These are phyloP conservation scores for Protomyctophum bolini DNA, from an alignment of 2,113 vertebrate genomes.

Conservation along the genomic window DNA sequence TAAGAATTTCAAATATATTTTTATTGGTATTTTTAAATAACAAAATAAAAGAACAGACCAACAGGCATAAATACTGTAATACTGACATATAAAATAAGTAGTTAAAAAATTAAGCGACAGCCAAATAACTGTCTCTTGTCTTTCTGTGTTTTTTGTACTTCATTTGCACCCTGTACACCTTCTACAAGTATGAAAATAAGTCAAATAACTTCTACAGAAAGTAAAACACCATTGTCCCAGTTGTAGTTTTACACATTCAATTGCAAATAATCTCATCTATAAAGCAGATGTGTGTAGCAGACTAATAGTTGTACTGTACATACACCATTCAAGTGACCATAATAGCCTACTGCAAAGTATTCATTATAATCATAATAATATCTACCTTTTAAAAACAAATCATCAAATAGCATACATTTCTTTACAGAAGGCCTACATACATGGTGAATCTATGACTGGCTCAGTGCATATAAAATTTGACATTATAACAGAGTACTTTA, in stretches of 20 bases:
- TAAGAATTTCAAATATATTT: slow-evolving; percentile 36
- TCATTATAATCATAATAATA: slow-evolving; percentile 41
- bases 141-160: slow-evolving; percentile 24
- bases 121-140: slow-evolving; percentile 29
- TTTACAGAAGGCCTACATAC: slow-evolving; percentile 27
- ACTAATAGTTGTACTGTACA: slow-evolving; percentile 25
- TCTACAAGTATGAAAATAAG: too few species aligned
- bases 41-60: slow-evolving; percentile 37
- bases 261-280: slow-evolving; percentile 31
- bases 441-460: slow-evolving; percentile 16
- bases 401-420: slow-evolving; percentile 19
- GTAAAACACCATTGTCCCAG: slow-evolving; percentile 35
- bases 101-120: slow-evolving; percentile 27
- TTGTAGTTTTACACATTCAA: slow-evolving; percentile 2
- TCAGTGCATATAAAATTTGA: slow-evolving; percentile 63
- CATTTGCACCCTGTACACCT: slow-evolving; percentile 19
- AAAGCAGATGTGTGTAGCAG: slow-evolving; percentile 43
- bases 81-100: slow-evolving; percentile 48
- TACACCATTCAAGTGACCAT: slow-evolving; percentile 54
- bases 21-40: slow-evolving; percentile 73
- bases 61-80: slow-evolving; percentile 57
- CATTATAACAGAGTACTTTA: slow-evolving; percentile 40
- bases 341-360: slow-evolving; percentile 47
- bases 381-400: slow-evolving; percentile 18
- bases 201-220: slow-evolving; percentile 29